Percentiles rank a stretch among this genome's conserved stretches.
These are phyloP conservation scores for Pristionchus arcanus DNA, from an alignment of 2,888 invertebrate genomes.

Conservation along the genomic window DNA sequence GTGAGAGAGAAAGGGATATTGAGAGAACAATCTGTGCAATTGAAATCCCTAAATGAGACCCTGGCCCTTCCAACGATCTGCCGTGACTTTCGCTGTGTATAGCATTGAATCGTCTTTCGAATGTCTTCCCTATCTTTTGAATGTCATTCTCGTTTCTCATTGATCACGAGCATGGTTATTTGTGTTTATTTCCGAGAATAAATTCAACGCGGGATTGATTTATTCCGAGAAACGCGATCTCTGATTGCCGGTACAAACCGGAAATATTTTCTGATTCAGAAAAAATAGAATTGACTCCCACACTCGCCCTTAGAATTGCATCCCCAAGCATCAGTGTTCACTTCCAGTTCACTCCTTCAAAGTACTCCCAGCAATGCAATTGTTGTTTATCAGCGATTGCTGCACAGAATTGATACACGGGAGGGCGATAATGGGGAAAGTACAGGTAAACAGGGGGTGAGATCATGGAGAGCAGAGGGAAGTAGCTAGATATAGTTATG, in stretches of 20 bases:
- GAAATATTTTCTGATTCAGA: background rate
- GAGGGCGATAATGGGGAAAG: background rate
- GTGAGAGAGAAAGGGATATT: too few species aligned
- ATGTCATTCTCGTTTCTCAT: too few species aligned
- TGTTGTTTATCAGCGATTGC: background rate
- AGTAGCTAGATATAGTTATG: too few species aligned
- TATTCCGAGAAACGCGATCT: too few species aligned
- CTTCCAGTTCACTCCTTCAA: background rate
- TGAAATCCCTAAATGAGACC: too few species aligned
- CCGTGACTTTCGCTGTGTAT: background rate
- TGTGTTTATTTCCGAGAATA: too few species aligned
- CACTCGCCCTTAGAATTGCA: background rate
- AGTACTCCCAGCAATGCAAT: background rate
- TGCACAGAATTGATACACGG: background rate
- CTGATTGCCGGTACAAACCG: background rate
- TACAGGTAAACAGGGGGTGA: background rate
- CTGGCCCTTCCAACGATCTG: too few species aligned
- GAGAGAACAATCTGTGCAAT: too few species aligned
- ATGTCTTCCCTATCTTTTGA: too few species aligned
- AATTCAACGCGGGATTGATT: too few species aligned
- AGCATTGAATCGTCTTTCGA: too few species aligned
- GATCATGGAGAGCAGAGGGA: background rate
- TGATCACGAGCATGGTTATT: background rate
- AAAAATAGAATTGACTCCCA: too few species aligned
- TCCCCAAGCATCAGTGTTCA: background rate